These are phyloP conservation scores for Globodera rostochiensis DNA, from an alignment of 1,140 invertebrate species.

Conservation along the genomic window DNA sequence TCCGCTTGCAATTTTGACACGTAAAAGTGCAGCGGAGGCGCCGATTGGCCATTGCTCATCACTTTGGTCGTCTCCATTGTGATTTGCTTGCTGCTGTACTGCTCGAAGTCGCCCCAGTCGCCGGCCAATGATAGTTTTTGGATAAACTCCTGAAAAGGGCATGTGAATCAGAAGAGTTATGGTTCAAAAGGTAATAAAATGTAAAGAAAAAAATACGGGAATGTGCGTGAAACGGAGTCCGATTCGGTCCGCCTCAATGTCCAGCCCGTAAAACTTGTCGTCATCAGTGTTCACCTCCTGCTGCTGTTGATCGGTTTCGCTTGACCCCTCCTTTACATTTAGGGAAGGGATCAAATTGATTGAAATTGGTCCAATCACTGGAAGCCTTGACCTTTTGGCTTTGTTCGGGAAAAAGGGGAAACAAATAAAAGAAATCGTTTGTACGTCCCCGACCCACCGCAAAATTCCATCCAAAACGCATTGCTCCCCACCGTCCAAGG, in stretches of 20 bases:
- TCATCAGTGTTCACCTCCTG: neutral
- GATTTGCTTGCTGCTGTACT: constrained; percentile 21
- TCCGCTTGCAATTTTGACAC: constrained; percentile 4
- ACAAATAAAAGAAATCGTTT: too few species aligned
- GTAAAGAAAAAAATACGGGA: neutral
- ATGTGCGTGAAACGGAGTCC: constrained; percentile 13
- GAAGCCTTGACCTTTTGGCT: too few species aligned
- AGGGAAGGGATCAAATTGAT: too few species aligned
- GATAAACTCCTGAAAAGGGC: constrained; percentile 24
- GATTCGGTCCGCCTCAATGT: constrained; percentile 15
- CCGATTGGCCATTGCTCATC: neutral
- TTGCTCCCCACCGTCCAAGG: constrained; percentile 4
- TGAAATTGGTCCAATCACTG: too few species aligned
- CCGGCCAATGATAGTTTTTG: constrained; percentile 30
- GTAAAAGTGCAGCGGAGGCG: constrained; percentile 16
- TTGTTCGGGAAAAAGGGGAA: too few species aligned
- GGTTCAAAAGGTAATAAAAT: too few species aligned
- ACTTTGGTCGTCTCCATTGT: constrained; percentile 3
- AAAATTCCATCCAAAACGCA: constrained; percentile 3
- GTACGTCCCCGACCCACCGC: too few species aligned
- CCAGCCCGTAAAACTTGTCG: neutral
- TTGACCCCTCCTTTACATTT: neutral
- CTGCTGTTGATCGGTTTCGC: constrained; percentile 12
- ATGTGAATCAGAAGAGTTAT: neutral
- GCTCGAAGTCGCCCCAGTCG: constrained; percentile 30